Evolutionary conservation across 1,140 invertebrate species (phyloP), one percentile per base, ranked within the genome.

Genomic region (Venustaconcha ellipsiformis): DNA sequence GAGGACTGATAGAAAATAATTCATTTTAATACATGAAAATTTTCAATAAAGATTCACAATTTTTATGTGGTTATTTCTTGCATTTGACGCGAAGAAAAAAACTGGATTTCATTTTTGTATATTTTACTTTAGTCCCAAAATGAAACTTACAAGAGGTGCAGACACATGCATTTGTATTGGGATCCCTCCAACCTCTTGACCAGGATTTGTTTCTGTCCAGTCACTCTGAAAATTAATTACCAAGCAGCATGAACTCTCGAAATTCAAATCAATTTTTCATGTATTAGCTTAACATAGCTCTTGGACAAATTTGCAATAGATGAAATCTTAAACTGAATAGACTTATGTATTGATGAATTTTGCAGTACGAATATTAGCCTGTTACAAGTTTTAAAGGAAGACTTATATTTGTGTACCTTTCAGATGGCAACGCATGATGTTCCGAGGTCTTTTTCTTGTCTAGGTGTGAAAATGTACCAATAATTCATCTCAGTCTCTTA

Each of bases 161-260:
- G 73, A 74, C 2, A 83, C 78, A 14, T 70, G 74, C 67, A 83
- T 77, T 56, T 79, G 78, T 65, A 83, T 57, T 0, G 82, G 82
- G 20, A 80, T 78, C 26, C 76, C 75, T 17, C 82, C 78, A 63
- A 76, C 66, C 63, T 74, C 73, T 30, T 76, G 74, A 26, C 82
- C 82, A 55, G 82, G 74, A 26, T 81, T 83, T 3, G 74, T 20
- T 56, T 81, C 75, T 2, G 20, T 60, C 82, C 82, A 83, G n/a
- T 72, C n/a, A 58, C 64, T 74, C 81, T 82, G 62, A 23, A 65
- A 74, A 58, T 48, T 1, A 48, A 48, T 48, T 48, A 48, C 37
- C 37, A 56, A 14, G 67, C 5, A 37, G 8, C 37, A 64, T 18
- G 55, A 15, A 2, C 20, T 20, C 30, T 67, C 55, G n/a, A 37